Evolutionary conservation across 2,797 vertebrate genomes (phyloP).

Genomic region (Megaceryle alcyon): DNA sequence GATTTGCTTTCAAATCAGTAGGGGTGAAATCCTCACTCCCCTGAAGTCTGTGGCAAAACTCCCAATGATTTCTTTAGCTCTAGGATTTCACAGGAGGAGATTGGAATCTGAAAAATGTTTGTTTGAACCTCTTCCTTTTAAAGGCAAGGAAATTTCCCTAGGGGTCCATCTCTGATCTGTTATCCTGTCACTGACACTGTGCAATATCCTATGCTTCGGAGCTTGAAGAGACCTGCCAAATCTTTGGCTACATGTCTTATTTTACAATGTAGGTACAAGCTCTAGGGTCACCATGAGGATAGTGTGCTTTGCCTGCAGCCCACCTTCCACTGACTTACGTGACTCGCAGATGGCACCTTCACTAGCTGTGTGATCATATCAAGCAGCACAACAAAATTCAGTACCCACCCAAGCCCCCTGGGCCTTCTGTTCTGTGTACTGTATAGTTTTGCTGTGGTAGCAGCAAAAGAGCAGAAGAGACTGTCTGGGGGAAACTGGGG

Average conservation of each 20-base stretch:
- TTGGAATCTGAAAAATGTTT: slow-evolving; percentile 71
- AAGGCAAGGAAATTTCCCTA: slow-evolving; percentile 58
- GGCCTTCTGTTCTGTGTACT: neutral
- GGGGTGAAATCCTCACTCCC: slow-evolving; percentile 61
- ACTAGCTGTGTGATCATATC: neutral
- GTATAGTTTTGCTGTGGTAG: neutral
- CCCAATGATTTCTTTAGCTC: slow-evolving; percentile 59
- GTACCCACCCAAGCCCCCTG: neutral
- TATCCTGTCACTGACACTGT: slow-evolving; percentile 41
- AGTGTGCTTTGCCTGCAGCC: neutral
- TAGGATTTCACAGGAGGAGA: slow-evolving; percentile 66
- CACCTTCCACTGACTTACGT: neutral
- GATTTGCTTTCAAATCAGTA: slow-evolving; percentile 61
- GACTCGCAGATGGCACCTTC: neutral
- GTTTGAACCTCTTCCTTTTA: slow-evolving; percentile 70
- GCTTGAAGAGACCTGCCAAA: slow-evolving; percentile 42
- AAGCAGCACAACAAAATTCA: neutral
- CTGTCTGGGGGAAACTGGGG: neutral
- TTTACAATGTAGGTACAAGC: neutral
- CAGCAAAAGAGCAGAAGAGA: neutral
- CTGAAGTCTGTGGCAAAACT: slow-evolving; percentile 62
- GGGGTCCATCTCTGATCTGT: slow-evolving; percentile 63
- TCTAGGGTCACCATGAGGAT: neutral
- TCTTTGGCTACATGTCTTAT: neutral
- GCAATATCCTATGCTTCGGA: slow-evolving; percentile 45